Conservation (phyloP, 2,113 vertebrate genomes). For the Sigmodon hispidus region DNA sequence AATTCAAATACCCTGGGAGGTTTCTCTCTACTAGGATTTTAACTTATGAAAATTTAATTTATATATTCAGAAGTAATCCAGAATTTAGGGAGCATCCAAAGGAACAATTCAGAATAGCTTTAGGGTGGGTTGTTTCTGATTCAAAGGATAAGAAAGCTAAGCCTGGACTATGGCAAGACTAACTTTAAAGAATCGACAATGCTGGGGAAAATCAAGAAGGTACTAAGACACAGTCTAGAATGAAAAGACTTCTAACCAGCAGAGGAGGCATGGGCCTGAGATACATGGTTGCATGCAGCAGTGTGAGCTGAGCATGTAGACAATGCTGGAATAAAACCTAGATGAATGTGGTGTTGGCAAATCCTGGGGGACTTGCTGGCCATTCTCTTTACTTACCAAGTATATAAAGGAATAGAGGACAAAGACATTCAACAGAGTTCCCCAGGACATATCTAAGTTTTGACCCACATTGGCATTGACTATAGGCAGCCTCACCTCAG, state of each 20-base stretch:
- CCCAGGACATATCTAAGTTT: neutral
- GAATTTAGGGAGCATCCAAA: neutral
- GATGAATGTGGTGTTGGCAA: neutral
- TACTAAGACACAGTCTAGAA: neutral
- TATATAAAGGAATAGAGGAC: neutral
- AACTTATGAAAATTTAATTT: neutral
- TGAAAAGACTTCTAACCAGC: neutral
- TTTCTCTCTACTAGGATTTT: neutral
- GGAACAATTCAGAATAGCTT: neutral
- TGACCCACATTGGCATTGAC: neutral
- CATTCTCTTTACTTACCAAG: neutral
- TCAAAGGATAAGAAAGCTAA: neutral
- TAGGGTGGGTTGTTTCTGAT: conserved; percentile 2
- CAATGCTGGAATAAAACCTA: neutral
- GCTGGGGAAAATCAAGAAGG: neutral
- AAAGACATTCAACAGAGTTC: neutral
- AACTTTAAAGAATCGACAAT: neutral
- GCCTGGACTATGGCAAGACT: neutral
- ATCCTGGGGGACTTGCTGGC: neutral
- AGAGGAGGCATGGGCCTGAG: neutral
- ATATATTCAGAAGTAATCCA: neutral
- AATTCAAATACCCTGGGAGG: neutral
- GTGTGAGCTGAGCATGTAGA: neutral
- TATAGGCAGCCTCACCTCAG: neutral
- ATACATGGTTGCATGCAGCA: neutral